These are phyloP conservation scores for Drosophila takahashii DNA, from an alignment of 1,140 invertebrate species.

Conservation along the genomic window DNA sequence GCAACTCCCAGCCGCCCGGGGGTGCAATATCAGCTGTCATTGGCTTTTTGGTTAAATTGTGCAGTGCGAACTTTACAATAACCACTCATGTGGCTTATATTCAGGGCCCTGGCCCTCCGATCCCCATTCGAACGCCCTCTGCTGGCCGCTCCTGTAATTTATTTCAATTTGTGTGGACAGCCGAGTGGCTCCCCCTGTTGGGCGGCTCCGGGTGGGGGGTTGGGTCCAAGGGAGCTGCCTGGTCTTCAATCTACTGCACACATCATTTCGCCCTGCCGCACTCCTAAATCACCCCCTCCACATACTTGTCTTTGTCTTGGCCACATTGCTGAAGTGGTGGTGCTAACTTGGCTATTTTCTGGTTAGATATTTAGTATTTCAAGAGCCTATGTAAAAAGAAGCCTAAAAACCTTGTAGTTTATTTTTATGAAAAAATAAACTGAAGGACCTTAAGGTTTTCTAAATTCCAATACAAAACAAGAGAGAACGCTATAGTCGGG, in stretches of 20 bases:
- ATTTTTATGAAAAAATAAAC: too few species aligned
- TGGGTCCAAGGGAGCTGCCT: conserved; percentile 15
- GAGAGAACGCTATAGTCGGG: too few species aligned
- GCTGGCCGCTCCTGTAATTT: conserved; percentile 74
- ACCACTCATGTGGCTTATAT: conserved; percentile 74
- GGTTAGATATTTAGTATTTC: background rate
- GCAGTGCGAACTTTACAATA: conserved; percentile 66
- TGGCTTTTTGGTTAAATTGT: conserved; percentile 70
- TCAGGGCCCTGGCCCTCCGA: conserved; percentile 39
- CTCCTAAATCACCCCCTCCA: conserved; percentile 70
- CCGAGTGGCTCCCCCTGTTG: conserved; percentile 48
- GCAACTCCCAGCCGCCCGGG: conserved; percentile 22
- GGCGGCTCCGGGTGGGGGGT: conserved; percentile 14
- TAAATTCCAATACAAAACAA: too few species aligned
- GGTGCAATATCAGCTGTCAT: conserved; percentile 55
- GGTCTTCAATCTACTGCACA: conserved; percentile 79
- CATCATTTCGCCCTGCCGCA: conserved; percentile 51
- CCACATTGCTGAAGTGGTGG: background rate
- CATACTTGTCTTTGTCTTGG: conserved; percentile 51
- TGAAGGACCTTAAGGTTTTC: too few species aligned
- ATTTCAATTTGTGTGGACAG: conserved; percentile 82
- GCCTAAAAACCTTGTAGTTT: background rate
- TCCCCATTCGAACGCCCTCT: conserved; percentile 37
- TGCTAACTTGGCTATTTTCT: conserved; percentile 4
- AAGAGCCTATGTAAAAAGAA: background rate